phyloP scores from a whole-genome alignment of 2,797 vertebrate genomes.

The Molossus alvarezi region DNA sequence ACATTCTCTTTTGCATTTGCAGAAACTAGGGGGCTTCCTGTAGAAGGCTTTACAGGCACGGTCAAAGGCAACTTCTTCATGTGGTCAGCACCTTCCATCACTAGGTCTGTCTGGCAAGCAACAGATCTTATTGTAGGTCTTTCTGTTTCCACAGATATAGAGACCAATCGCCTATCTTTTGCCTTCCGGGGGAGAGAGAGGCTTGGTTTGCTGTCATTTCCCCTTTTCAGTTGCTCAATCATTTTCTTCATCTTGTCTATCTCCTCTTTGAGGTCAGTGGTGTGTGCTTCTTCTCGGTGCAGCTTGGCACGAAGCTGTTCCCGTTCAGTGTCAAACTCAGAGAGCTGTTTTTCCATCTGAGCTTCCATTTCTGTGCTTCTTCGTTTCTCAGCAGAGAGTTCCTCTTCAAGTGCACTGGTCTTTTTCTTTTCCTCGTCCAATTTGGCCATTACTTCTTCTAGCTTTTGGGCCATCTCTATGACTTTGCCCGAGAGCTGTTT shows the following conservation, averaged over 20 bases:
- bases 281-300: conserved; percentile 94
- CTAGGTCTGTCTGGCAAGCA: conserved; percentile 95
- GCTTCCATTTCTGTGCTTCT: conserved; percentile 97
- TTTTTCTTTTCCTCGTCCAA: conserved; percentile 95
- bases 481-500: conserved; percentile 97
- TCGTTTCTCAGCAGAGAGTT: conserved; percentile 93
- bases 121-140: conserved; percentile 90
- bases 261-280: conserved; percentile 93
- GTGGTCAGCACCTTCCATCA: conserved; percentile 88
- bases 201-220: conserved; percentile 90
- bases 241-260: conserved; percentile 95
- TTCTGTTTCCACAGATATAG: conserved; percentile 95
- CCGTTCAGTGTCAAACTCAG: conserved; percentile 97
- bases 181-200: conserved; percentile 87
- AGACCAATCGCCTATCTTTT: conserved; percentile 91
- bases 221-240: conserved; percentile 96
- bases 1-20: conserved; percentile 92
- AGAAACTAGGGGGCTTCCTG: conserved; percentile 91
- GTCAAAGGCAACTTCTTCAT: conserved; percentile 93
- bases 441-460: conserved; percentile 94
- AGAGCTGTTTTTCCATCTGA: conserved; percentile 98
- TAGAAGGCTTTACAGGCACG: conserved; percentile 93
- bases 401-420: conserved; percentile 93
- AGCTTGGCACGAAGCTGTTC: conserved; percentile 97
- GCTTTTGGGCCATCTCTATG: conserved; percentile 96